Percentiles rank a stretch among this genome's conserved stretches.
phyloP scores from a whole-genome alignment of 2,888 invertebrate species.

The Scaeva pyrastri region DNA sequence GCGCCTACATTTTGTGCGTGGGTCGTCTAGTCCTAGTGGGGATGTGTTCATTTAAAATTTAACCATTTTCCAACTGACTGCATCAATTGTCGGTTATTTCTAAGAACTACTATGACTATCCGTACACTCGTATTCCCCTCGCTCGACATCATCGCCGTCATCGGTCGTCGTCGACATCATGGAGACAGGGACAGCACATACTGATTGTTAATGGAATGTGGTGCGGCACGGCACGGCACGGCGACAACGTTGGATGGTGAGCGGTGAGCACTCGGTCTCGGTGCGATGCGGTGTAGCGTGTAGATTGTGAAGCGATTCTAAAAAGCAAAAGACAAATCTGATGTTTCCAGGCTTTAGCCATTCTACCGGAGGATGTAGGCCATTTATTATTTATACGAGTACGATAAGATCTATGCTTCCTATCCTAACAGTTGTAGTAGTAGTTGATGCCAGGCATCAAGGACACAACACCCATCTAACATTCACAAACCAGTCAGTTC shows the following conservation, averaged over 20 bases:
- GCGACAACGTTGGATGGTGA: no score
- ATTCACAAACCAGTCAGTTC: constrained; percentile 20
- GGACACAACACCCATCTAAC: background rate
- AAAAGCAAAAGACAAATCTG: constrained; percentile 57
- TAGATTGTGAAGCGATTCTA: background rate
- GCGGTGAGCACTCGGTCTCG: background rate
- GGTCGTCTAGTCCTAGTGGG: constrained; percentile 11
- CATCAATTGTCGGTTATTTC: constrained; percentile 57
- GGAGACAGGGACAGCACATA: background rate
- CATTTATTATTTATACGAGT: constrained; percentile 65
- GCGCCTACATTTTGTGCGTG: constrained; percentile 32
- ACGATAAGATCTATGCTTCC: constrained; percentile 66
- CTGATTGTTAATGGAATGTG: background rate
- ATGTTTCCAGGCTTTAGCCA: constrained; percentile 50
- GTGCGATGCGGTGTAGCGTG: background rate
- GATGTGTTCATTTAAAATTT: constrained; percentile 61
- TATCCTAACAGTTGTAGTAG: constrained; percentile 43
- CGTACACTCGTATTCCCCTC: background rate
- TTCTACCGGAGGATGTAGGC: constrained; percentile 56
- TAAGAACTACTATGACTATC: background rate
- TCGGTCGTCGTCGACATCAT: no score
- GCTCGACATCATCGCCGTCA: constrained; percentile 24
- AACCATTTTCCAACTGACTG: constrained; percentile 64
- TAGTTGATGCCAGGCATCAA: background rate
- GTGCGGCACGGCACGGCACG: background rate